Base-by-base conservation (phyloP, 1,140 invertebrate genomes). In the Camponotus pennsylvanicus region DNA sequence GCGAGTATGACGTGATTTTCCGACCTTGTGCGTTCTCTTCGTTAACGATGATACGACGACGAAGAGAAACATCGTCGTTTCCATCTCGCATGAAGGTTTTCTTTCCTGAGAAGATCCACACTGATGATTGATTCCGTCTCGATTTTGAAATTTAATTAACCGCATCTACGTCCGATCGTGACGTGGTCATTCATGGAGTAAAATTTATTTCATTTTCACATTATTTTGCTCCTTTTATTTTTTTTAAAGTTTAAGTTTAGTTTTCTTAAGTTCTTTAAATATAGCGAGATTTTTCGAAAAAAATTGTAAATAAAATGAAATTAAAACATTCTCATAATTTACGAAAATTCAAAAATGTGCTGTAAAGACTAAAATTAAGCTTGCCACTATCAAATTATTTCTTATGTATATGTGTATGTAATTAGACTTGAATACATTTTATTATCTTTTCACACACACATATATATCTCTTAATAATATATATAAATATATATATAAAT, bases 11-110 rank as follows among this genome's bases (percentile, higher is more conserved):
- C 49, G 37, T 61, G 37, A 73, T 61, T 3, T 3, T n/a, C 27
- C 27, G 52, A 73, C 27, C 18, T 73, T 18, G 18, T 40, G 52
- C 79, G 67, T n/a, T 59, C 8, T 59, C 21, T 59, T 71, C 40
- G 40, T 21, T 34, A 40, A 5, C 40, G 66, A 37, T 11, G 66
- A 37, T 11, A 55, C 27, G 3, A 52, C n/a, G 32, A 69, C n/a
- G 66, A 69, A 21, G 3, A 67, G 15, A 52, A 52, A 18, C 15
- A 21, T 64, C 45, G 34, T 69, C 40, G 52, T 61, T 61, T 45
- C 27, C 11, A 8, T 73, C 40, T 75, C 71, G 79, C 52, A 61
- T 13, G 18, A 13, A 73, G 57, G 9, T 82, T 71, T 70, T 37
- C 34, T 45, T 13, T n/a, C 37, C 9, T 13, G 32, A 59, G 18